phyloP scores from a whole-genome alignment of 2,888 invertebrate genomes.

The Chirona hameri region DNA sequence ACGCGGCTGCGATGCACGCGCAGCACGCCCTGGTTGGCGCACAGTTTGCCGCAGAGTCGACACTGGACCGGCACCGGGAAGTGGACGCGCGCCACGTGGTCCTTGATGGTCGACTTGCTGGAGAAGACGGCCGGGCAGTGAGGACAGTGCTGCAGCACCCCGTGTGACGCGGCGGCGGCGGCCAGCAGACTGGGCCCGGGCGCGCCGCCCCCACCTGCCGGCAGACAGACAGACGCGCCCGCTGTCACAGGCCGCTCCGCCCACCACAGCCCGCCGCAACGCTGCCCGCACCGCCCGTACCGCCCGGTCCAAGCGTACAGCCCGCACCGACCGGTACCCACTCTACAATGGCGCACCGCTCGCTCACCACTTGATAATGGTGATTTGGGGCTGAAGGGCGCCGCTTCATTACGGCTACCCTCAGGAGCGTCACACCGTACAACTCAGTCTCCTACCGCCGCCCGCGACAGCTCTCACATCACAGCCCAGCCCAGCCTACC shows the following conservation, averaged over 20 bases:
- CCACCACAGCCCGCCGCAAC: neutral
- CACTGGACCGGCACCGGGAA: conserved; percentile 12
- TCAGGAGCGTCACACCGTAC: too few relatives aligned
- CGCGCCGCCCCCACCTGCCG: neutral
- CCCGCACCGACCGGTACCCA: too few relatives aligned
- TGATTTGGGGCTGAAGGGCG: too few relatives aligned
- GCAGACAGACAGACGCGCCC: neutral
- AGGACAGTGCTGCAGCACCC: neutral
- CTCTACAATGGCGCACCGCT: too few relatives aligned
- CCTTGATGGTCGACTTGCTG: conserved; percentile 28
- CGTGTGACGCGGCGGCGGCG: neutral
- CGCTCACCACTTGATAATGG: too few relatives aligned
- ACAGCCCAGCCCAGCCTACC: too few relatives aligned
- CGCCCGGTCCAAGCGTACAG: too few relatives aligned
- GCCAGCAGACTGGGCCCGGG: neutral
- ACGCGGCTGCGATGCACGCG: conserved; percentile 27
- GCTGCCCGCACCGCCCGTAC: too few relatives aligned
- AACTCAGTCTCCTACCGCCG: too few relatives aligned
- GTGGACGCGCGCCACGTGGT: conserved; percentile 27
- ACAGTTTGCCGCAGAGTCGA: conserved; percentile 3
- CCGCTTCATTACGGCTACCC: too few relatives aligned
- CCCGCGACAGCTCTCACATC: too few relatives aligned
- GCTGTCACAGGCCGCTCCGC: neutral
- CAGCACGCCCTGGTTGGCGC: conserved; percentile 29
- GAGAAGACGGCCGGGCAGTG: conserved; percentile 27